Conservation (phyloP, 2,797 vertebrate genomes). For the Leuciscus waleckii region DNA sequence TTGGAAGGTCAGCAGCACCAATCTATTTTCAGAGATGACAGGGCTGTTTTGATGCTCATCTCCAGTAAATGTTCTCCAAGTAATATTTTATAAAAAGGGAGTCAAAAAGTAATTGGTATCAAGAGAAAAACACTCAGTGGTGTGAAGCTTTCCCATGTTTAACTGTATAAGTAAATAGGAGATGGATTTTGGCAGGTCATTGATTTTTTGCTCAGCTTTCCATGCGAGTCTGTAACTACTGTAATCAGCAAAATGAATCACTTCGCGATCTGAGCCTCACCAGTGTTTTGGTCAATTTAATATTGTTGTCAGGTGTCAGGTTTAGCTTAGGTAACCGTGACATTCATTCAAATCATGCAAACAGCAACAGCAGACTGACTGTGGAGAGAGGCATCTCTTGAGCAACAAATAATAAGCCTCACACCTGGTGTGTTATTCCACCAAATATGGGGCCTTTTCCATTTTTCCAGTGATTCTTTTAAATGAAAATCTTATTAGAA, state of each 20-base stretch:
- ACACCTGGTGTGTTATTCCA: background rate
- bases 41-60: slow-evolving; percentile 11
- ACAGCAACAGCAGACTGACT: background rate
- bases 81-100: slow-evolving; percentile 17
- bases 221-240: slow-evolving; percentile 14
- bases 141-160: slow-evolving; percentile 1
- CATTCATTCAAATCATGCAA: slow-evolving; percentile 8
- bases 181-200: slow-evolving; percentile 35
- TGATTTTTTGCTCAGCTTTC: slow-evolving; percentile 39
- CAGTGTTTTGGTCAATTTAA: slow-evolving; percentile 10
- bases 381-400: background rate
- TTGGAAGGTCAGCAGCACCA: background rate
- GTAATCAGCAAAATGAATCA: slow-evolving; percentile 23
- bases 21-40: background rate
- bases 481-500: background rate
- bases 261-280: slow-evolving; percentile 5
- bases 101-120: background rate
- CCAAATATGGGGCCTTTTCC: background rate
- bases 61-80: background rate
- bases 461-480: background rate
- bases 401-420: background rate
- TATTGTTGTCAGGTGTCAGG: slow-evolving; percentile 12
- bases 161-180: slow-evolving; percentile 8
- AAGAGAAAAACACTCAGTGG: background rate
- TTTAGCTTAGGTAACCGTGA: slow-evolving; percentile 43